Conservation (phyloP, 2,113 vertebrate genomes). For the Actenoides hombroni region DNA sequence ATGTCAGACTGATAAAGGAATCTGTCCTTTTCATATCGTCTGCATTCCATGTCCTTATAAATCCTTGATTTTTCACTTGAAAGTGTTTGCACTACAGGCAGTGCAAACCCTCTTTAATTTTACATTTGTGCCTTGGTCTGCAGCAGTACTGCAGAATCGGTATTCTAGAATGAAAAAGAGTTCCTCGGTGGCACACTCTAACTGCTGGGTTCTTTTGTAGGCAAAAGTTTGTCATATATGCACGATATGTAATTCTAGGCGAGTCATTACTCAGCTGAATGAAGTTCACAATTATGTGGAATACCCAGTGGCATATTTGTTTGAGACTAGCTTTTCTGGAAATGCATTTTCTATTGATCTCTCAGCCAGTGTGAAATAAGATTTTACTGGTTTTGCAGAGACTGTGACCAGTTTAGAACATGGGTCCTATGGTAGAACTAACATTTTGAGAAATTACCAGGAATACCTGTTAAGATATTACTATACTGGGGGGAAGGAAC, state of each 20-base stretch:
- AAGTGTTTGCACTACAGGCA: not conserved
- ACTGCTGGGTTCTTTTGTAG: not conserved
- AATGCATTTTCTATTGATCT: not conserved
- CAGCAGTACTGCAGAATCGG: not conserved
- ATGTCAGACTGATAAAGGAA: not conserved
- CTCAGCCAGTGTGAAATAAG: not conserved
- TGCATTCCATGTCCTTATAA: not conserved
- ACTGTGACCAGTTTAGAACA: not conserved
- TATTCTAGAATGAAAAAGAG: not conserved
- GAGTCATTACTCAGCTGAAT: not conserved
- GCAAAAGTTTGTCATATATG: not conserved
- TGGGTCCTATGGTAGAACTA: not conserved
- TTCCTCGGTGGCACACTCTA: not conserved
- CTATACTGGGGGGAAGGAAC: not conserved
- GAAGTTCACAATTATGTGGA: not conserved
- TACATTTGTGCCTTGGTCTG: not conserved
- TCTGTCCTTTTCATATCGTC: not conserved
- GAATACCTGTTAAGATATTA: not conserved
- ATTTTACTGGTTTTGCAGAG: not conserved
- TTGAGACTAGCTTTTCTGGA: not conserved
- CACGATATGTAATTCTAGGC: not conserved
- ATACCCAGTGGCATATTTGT: not conserved
- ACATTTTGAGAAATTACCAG: not conserved
- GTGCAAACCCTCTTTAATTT: not conserved
- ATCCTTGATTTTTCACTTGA: not conserved